Evolutionary conservation across 2,797 vertebrate species (phyloP).

Genomic region (Sebastes steindachneri): DNA sequence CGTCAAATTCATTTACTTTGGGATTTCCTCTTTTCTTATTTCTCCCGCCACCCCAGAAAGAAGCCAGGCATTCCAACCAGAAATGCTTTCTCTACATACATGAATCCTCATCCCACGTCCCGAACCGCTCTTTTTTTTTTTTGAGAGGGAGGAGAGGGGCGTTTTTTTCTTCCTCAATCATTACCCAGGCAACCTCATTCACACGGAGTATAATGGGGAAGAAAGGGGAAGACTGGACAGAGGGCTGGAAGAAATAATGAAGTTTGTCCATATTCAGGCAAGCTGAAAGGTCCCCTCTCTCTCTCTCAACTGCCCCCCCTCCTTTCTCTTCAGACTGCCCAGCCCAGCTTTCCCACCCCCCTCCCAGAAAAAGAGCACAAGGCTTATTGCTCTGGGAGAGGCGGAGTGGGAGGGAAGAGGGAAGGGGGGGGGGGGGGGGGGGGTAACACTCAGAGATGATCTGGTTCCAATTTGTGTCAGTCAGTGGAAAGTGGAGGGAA

Average conservation of each 20-base stretch:
- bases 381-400: slow-evolving; percentile 71
- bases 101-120: slow-evolving; percentile 73
- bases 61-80: slow-evolving; percentile 65
- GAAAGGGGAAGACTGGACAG: slow-evolving; percentile 87
- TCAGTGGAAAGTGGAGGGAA: slow-evolving; percentile 70
- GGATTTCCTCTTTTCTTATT: slow-evolving; percentile 68
- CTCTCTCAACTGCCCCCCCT: slow-evolving; percentile 71
- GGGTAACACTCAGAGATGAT: slow-evolving; percentile 67
- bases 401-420: slow-evolving; percentile 13
- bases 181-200: slow-evolving; percentile 89
- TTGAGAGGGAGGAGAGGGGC: slow-evolving; percentile 71
- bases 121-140: slow-evolving; percentile 66
- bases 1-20: slow-evolving; percentile 85
- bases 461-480: slow-evolving; percentile 83
- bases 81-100: slow-evolving; percentile 75
- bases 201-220: slow-evolving; percentile 84
- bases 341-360: slow-evolving; percentile 73
- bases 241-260: slow-evolving; percentile 87
- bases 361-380: slow-evolving; percentile 55
- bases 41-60: slow-evolving; percentile 56
- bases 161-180: slow-evolving; percentile 84
- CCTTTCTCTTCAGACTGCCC: slow-evolving; percentile 71
- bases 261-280: slow-evolving; percentile 89
- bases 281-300: slow-evolving; percentile 82
- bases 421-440: too few species aligned